These are phyloP conservation scores for Drosophila melanogaster DNA, from an alignment of 1,140 invertebrate species.

Conservation along the genomic window DNA sequence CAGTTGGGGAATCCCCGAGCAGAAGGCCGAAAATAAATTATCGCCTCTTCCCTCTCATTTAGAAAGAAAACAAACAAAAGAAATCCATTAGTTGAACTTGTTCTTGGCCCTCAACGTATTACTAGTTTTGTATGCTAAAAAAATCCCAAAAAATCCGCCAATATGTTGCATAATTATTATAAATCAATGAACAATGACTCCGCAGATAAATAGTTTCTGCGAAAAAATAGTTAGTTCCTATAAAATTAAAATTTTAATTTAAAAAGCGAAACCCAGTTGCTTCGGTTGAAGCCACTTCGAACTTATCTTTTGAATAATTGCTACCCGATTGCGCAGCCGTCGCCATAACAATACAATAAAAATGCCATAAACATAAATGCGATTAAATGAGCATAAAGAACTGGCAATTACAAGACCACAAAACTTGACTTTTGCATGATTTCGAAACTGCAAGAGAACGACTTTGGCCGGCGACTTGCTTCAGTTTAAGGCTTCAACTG, in stretches of 20 bases:
- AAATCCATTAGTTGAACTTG: constrained; percentile 52
- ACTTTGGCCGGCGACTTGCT: constrained; percentile 51
- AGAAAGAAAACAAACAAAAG: constrained; percentile 35
- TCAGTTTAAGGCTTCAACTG: constrained; percentile 60
- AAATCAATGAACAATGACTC: constrained; percentile 43
- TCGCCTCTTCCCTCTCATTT: constrained; percentile 26
- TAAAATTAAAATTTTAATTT: constrained; percentile 4
- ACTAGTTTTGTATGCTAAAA: constrained; percentile 34
- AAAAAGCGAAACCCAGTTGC: constrained; percentile 2
- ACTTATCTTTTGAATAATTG: constrained; percentile 37
- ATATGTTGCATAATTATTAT: constrained; percentile 58
- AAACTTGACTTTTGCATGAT: constrained; percentile 58
- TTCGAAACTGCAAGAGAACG: constrained; percentile 61
- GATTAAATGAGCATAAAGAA: constrained; percentile 56
- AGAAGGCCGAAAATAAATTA: constrained; percentile 33
- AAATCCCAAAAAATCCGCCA: constrained; percentile 25
- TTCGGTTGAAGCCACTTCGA: constrained; percentile 5
- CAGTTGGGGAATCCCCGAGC: constrained; percentile 22
- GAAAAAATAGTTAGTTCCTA: constrained; percentile 1
- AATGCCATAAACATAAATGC: constrained; percentile 40
- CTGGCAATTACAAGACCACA: constrained; percentile 58
- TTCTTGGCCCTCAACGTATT: constrained; percentile 29
- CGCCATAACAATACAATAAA: constrained; percentile 41
- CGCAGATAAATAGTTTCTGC: constrained; percentile 26
- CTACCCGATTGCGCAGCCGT: constrained; percentile 34